Evolutionary conservation across 2,113 vertebrate species (phyloP), one percentile per base, ranked within the genome.

Genomic region (Strix aluco): DNA sequence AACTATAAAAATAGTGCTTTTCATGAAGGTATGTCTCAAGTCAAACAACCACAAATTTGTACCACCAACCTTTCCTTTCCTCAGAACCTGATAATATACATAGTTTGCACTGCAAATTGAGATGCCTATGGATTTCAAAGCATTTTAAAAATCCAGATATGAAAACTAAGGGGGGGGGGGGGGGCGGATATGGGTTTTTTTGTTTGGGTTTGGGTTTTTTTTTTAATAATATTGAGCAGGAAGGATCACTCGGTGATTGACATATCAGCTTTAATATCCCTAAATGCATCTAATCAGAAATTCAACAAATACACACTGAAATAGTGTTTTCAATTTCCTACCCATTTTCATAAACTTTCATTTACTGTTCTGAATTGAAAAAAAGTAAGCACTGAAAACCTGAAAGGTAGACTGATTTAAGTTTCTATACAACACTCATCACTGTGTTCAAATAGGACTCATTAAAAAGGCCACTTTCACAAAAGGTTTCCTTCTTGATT

Each of bases 391-490:
- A 36, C 59, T 63, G 32, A 88, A 92, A 86, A 92, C 67, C n/a
- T 81, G 77, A 92, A 93, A 87, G 59, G 75, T 38, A 90, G 59
- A 26, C n/a, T 78, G 71, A 90, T 86, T 61, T 66, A 93, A 88
- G 72, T 63, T 86, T 81, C 88, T 82, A 74, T 67, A 75, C 46
- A 86, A 77, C 26, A 81, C 29, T 92, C 51, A 86, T 42, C 58
- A 66, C 42, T 42, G 15, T 80, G 75, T 58, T 94, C 83, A 86
- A 88, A 95, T 42, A 89, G 46, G 22, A 81, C 44, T 91, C 83
- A 94, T 81, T 91, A 81, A 94, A 93, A 95, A 88, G 55, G 92
- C 91, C 92, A 86, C 59, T 94, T 86, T 90, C 91, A 80, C 86
- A 62, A 92, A 96, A 86, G 79, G 47, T 83, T 90, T 58, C 42